Evolutionary conservation across 2,797 vertebrate genomes (phyloP), one percentile per base, ranked within the genome.

Genomic region (Tragelaphus oryx): DNA sequence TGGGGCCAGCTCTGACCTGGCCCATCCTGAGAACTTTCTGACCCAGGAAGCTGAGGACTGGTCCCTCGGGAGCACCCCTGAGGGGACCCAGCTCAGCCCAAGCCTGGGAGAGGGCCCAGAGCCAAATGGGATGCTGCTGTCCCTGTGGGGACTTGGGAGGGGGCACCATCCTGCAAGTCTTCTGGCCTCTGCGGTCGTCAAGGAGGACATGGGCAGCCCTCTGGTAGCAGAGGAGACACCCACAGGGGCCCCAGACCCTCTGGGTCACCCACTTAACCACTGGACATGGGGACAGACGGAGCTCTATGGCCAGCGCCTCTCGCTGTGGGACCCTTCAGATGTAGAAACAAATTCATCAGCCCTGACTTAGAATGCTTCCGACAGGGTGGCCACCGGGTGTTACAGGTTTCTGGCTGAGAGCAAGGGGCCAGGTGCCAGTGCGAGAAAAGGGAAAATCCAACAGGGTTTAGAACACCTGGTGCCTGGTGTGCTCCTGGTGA

Each of bases 1-100:
- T 48, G 44, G 81, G 26, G 65, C 60, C 86, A 83, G 52, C 79
- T 46, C 20, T n/a, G 94, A 95, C 89, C 62, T 82, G 30, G 57
- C 79, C 74, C 55, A 48, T 91, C 76, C 87, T 97, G 93, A 79
- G 95, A 97, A 96, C 79, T 95, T 91, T 76, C 74, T 97, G 97
- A 95, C 95, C 81, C 87, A 48, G 74, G 46, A 90, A 95, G 94
- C 86, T 85, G 59, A 89, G 87, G 71, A 24, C 81, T 0, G 28
- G 52, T 33, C 90, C 79, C 82, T 87, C 16, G 81, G 93, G 91
- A 95, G 44, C 37, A 74, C 22, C 33, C 78, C 41, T 33, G 76
- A 57, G 16, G 68, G 37, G 26, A 46, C 20, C 55, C 41, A 46
- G 48, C 65, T 82, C 24, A 26, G 48, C n/a, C 41, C 68, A 62